These are phyloP conservation scores for Colossoma macropomum DNA, from an alignment of 2,113 vertebrate genomes.

Conservation along the genomic window DNA sequence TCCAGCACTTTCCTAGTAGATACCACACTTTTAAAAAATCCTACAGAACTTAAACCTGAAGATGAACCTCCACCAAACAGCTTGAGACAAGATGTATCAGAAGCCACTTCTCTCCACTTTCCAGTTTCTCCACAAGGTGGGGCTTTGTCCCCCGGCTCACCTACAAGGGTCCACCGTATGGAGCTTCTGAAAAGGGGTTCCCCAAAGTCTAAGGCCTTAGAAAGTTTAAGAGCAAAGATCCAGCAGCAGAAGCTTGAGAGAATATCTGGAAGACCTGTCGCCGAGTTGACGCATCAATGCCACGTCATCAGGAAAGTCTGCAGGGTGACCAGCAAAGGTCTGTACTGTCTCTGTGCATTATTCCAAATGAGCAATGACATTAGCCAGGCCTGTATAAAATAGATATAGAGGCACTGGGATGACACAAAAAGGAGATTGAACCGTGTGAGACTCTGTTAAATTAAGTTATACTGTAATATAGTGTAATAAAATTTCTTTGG, in stretches of 20 bases:
- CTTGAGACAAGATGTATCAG: background rate
- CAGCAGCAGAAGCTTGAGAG: slow-evolving; percentile 24
- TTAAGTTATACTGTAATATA: slow-evolving; percentile 10
- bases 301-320: slow-evolving; percentile 48
- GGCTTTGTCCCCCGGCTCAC: slow-evolving; percentile 5
- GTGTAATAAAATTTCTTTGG: slow-evolving; percentile 32
- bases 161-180: background rate
- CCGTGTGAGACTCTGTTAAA: slow-evolving; percentile 3
- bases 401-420: background rate
- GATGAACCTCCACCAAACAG: background rate
- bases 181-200: slow-evolving; percentile 37
- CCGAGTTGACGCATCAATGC: background rate
- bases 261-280: background rate
- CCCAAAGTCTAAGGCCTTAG: slow-evolving; percentile 21
- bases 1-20: background rate
- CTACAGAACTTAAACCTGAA: background rate
- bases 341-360: slow-evolving; percentile 22
- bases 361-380: slow-evolving; percentile 11
- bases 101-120: background rate
- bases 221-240: slow-evolving; percentile 34
- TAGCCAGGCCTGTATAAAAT: background rate
- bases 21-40: background rate
- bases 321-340: slow-evolving; percentile 47
- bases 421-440: background rate
- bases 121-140: slow-evolving; percentile 23